Conservation (phyloP, 2,888 invertebrate species). For the Bellardia bayeri region DNA sequence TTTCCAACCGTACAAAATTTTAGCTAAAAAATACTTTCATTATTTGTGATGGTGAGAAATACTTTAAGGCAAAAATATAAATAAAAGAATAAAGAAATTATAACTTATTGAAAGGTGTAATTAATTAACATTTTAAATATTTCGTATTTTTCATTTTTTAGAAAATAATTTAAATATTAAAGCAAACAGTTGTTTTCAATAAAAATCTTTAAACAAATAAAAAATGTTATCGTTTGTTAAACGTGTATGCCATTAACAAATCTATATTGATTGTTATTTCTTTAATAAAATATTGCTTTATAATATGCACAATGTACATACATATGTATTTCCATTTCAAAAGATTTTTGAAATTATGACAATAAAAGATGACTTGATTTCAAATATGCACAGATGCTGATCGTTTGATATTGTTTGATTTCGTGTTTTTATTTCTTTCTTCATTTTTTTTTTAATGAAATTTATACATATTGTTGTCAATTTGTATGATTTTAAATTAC, state of each 20-base stretch:
- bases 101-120: constrained; percentile 7
- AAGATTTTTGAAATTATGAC: background rate
- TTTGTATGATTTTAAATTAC: constrained; percentile 27
- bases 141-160: background rate
- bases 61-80: background rate
- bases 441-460: constrained; percentile 3
- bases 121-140: constrained; percentile 8
- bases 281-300: constrained; percentile 2
- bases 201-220: background rate
- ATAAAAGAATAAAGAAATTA: constrained; percentile 10
- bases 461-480: constrained; percentile 5
- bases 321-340: background rate
- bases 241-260: background rate
- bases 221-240: background rate
- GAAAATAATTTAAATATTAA: constrained; percentile 13
- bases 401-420: background rate
- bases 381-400: background rate
- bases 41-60: constrained; percentile 11
- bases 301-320: background rate
- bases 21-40: background rate
- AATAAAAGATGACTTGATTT: constrained; percentile 24
- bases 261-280: constrained; percentile 17
- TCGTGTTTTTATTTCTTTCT: background rate
- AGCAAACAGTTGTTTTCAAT: constrained; percentile 1
- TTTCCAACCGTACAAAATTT: constrained; percentile 3